phyloP scores from a whole-genome alignment of 1,140 invertebrate species.

The Brachionus plicatilis region DNA sequence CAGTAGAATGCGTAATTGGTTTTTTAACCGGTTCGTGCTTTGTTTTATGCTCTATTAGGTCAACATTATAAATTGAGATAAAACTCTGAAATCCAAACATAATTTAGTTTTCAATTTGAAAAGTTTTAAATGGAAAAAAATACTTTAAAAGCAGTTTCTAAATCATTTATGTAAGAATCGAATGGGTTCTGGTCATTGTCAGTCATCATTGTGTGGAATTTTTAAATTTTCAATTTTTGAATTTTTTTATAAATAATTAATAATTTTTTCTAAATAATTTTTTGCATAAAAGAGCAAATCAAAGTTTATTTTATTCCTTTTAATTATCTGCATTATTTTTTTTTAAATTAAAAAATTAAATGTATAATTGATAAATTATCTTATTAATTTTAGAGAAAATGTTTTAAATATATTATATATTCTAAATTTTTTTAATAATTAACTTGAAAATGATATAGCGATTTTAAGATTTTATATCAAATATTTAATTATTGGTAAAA shows the following conservation, averaged over 20 bases:
- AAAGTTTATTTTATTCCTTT: no score
- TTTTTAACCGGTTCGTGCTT: background rate
- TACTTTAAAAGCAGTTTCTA: slow-evolving; percentile 11
- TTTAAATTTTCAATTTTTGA: background rate
- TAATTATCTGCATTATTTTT: no score
- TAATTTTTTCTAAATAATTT: background rate
- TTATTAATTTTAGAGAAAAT: no score
- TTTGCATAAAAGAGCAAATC: background rate
- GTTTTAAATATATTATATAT: no score
- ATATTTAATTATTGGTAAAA: no score
- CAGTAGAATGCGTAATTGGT: background rate
- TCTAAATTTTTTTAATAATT: no score
- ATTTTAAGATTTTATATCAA: no score
- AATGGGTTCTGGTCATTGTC: background rate
- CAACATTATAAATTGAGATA: slow-evolving; percentile 18
- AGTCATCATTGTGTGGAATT: background rate
- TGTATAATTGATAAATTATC: no score
- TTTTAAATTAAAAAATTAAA: no score
- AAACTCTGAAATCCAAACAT: background rate
- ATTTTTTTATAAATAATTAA: background rate
- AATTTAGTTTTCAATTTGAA: background rate
- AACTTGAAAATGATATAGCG: no score
- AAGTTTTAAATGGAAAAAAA: background rate
- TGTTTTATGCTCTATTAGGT: slow-evolving; percentile 12
- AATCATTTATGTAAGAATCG: background rate